These are phyloP conservation scores for Serinus canaria DNA, from an alignment of 2,113 vertebrate species.

Conservation along the genomic window DNA sequence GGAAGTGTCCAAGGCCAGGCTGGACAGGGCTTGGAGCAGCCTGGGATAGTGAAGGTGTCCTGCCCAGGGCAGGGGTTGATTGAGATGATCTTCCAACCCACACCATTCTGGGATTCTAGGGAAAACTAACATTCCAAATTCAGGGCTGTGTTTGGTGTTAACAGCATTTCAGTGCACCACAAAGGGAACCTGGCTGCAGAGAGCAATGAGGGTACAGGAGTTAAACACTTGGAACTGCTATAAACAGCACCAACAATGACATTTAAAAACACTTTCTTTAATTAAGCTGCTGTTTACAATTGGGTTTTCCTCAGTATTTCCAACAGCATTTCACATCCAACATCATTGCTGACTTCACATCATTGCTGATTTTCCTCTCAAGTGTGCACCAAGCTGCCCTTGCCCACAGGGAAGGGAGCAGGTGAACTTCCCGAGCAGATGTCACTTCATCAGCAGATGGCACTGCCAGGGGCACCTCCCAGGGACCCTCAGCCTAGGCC, in stretches of 20 bases:
- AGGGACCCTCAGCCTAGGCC: background rate
- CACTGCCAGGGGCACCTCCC: background rate
- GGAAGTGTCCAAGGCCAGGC: background rate
- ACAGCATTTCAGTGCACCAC: background rate
- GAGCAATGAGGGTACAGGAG: background rate
- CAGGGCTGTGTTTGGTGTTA: background rate
- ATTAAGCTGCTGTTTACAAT: fast-evolving
- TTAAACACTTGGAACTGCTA: background rate
- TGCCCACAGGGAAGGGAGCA: background rate
- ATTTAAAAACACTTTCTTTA: fast-evolving
- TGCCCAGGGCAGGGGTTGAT: background rate
- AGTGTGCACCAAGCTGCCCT: background rate
- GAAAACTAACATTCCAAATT: no score
- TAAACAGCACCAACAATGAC: fast-evolving
- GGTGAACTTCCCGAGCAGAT: fast-evolving
- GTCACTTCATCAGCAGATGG: background rate
- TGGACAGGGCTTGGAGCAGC: fast-evolving
- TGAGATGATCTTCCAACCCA: no score
- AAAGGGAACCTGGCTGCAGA: background rate
- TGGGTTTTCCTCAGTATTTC: background rate
- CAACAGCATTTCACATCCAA: background rate
- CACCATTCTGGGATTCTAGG: background rate
- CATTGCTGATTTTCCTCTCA: background rate
- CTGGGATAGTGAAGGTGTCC: background rate
- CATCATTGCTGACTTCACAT: background rate